phyloP scores from a whole-genome alignment of 2,797 vertebrate species.

The Lepilemur ruficaudatus region DNA sequence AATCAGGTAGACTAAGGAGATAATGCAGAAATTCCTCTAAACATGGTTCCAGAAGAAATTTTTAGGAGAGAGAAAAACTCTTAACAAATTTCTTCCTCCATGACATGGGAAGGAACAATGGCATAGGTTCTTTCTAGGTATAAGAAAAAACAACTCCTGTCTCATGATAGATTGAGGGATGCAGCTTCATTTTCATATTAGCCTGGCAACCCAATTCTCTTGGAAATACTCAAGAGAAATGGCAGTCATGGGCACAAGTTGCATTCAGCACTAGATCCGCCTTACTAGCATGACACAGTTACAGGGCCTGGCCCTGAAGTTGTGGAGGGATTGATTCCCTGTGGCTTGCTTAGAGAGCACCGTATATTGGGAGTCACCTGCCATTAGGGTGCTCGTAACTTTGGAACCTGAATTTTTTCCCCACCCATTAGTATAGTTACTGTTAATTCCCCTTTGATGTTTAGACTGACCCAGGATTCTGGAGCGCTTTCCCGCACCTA shows the following conservation, averaged over 20 bases:
- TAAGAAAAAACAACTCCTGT: background rate
- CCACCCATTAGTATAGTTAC: background rate
- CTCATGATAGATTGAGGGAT: background rate
- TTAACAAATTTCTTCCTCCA: background rate
- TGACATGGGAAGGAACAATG: background rate
- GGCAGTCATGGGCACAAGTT: background rate
- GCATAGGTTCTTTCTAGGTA: background rate
- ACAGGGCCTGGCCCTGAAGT: background rate
- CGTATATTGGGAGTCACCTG: background rate
- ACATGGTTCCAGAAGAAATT: background rate
- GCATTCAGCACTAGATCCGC: background rate
- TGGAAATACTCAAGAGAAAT: background rate
- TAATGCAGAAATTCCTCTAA: background rate
- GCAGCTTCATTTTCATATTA: background rate
- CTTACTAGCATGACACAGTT: background rate
- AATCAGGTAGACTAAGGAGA: background rate
- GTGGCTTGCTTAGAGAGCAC: background rate
- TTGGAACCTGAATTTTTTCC: background rate
- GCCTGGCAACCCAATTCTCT: background rate
- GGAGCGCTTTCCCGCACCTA: background rate
- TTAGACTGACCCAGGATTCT: background rate
- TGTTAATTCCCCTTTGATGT: background rate
- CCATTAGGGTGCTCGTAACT: background rate
- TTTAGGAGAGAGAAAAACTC: background rate
- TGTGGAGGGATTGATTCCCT: background rate